Evolutionary conservation across 2,113 vertebrate species (phyloP).

Genomic region (Corynorhinus townsendii): DNA sequence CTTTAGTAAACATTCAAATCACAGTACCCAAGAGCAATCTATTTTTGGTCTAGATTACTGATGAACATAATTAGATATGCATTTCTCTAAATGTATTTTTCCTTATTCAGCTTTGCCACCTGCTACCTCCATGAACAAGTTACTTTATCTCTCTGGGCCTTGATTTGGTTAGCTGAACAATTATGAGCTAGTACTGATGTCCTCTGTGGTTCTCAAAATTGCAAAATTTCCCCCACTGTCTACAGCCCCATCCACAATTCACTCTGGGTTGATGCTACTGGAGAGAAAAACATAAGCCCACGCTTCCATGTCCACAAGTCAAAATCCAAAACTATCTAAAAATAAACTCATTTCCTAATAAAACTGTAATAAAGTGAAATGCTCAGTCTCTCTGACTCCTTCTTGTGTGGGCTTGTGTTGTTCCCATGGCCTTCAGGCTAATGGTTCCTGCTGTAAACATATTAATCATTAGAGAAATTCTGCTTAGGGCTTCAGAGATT

Average conservation of each 20-base stretch:
- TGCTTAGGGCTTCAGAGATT: background rate
- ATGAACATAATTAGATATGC: background rate
- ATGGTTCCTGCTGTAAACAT: background rate
- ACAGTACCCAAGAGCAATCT: background rate
- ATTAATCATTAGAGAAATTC: background rate
- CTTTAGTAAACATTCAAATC: background rate
- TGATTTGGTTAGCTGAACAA: background rate
- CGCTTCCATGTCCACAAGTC: background rate
- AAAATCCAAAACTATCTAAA: background rate
- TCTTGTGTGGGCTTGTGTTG: background rate
- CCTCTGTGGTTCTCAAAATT: background rate
- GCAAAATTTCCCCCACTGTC: background rate
- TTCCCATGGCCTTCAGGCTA: background rate
- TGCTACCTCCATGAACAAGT: background rate
- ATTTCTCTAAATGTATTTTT: constrained; percentile 6
- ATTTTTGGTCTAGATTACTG: background rate
- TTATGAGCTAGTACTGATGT: background rate
- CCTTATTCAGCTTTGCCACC: background rate
- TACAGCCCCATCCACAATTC: background rate
- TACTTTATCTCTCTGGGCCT: background rate
- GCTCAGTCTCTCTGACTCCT: background rate
- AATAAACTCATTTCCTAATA: background rate
- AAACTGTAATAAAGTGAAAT: background rate
- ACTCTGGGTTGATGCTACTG: background rate
- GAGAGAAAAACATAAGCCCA: background rate